Percentiles rank a stretch among this genome's conserved stretches.
phyloP scores from a whole-genome alignment of 2,888 invertebrate species.

The Apodemia mormo region DNA sequence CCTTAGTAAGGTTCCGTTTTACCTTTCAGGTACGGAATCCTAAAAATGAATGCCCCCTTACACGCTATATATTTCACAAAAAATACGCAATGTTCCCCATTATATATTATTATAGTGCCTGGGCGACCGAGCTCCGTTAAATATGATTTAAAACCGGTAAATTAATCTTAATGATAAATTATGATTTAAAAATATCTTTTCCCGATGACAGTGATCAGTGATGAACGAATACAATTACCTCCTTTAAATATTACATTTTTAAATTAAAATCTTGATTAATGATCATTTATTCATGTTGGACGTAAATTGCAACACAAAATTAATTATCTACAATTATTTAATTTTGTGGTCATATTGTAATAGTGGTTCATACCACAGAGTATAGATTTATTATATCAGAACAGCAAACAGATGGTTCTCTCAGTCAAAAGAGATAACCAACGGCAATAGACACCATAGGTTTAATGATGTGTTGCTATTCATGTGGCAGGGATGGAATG shows the following conservation, averaged over 20 bases:
- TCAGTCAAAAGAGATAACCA: too few species aligned
- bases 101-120: too few species aligned
- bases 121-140: too few species aligned
- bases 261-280: conserved; percentile 13
- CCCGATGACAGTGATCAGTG: conserved; percentile 6
- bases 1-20: too few species aligned
- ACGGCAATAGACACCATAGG: too few species aligned
- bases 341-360: neutral
- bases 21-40: too few species aligned
- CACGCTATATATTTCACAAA: too few species aligned
- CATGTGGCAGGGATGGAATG: too few species aligned
- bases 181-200: neutral
- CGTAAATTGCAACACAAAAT: conserved; percentile 1
- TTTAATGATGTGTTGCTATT: too few species aligned
- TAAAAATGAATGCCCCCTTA: too few species aligned
- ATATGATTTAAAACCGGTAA: neutral
- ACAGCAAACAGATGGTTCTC: too few species aligned
- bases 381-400: neutral
- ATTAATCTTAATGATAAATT: neutral
- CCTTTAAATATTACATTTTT: neutral
- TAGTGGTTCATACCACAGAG: neutral
- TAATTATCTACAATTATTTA: neutral
- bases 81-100: too few species aligned
- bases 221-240: neutral
- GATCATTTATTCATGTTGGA: neutral